These are phyloP conservation scores for Micromussa lordhowensis DNA, from an alignment of 92 coral and sea anemone genomes.

Conservation along the genomic window DNA sequence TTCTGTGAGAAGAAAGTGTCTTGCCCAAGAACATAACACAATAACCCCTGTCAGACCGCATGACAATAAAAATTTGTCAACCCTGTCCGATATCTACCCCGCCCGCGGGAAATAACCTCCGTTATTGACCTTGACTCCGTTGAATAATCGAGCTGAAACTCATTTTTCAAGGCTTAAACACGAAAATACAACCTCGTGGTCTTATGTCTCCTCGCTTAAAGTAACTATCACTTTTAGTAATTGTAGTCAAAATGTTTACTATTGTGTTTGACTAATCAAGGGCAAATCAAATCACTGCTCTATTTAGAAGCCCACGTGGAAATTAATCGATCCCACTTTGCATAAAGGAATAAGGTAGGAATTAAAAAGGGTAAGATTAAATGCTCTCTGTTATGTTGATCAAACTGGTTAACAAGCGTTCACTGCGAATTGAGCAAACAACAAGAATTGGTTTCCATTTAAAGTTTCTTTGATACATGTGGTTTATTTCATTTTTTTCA, in stretches of 20 bases:
- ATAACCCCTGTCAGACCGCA: too few species aligned
- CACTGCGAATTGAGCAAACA: neutral
- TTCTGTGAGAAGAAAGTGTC: neutral
- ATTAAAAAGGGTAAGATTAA: neutral
- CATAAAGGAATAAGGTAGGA: neutral
- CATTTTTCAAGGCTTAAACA: neutral
- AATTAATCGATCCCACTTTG: neutral
- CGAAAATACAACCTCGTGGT: neutral
- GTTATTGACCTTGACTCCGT: neutral
- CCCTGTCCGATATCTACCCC: neutral
- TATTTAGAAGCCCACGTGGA: constrained; percentile 14
- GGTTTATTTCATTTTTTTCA: neutral
- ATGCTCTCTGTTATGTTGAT: neutral
- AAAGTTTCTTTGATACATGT: neutral
- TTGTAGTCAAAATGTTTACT: neutral
- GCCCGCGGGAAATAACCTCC: neutral
- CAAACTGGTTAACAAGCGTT: neutral
- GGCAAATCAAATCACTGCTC: neutral
- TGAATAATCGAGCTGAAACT: neutral
- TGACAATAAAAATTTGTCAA: neutral
- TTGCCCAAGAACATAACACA: neutral
- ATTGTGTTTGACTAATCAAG: constrained; percentile 6
- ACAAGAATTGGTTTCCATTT: neutral
- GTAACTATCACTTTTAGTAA: neutral
- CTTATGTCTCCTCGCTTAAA: neutral